These are phyloP conservation scores for Clavelina lepadiformis DNA, from an alignment of 23 tunicate genomes.

Conservation along the genomic window DNA sequence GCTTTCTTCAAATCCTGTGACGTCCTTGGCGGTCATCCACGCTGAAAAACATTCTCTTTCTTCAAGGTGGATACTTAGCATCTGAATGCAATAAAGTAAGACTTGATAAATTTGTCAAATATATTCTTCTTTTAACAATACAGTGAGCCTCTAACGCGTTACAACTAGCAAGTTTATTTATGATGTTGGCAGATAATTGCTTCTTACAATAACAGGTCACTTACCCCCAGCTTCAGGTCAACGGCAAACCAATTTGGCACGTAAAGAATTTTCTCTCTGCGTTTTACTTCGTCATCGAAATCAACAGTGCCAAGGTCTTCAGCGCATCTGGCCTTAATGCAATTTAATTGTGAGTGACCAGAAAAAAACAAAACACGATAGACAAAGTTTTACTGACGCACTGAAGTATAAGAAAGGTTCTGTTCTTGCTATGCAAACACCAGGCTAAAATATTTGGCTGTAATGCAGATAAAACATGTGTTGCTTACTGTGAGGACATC, in stretches of 20 bases:
- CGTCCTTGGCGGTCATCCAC: conserved; percentile 87
- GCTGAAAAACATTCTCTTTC: conserved; percentile 88
- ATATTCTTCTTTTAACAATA: too few species aligned
- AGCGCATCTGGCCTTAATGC: conserved; percentile 42
- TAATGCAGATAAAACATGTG: not conserved
- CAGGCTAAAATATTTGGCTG: too few species aligned
- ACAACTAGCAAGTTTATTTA: too few species aligned
- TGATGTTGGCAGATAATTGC: too few species aligned
- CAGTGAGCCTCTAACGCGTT: too few species aligned
- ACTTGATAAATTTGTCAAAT: not conserved
- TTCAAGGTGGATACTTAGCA: conserved; percentile 74
- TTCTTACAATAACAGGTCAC: not conserved
- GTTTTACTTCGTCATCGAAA: conserved; percentile 68
- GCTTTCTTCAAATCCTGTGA: conserved; percentile 51
- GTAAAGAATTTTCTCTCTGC: conserved; percentile 53
- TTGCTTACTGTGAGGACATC: conserved; percentile 66
- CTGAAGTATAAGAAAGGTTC: too few species aligned
- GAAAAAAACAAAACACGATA: not conserved
- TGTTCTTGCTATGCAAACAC: too few species aligned
- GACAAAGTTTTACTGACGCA: too few species aligned
- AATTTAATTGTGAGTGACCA: not conserved
- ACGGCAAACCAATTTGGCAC: conserved; percentile 97
- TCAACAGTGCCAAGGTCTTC: conserved; percentile 54
- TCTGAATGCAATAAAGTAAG: not conserved
- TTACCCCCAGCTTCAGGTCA: conserved; percentile 92